These are phyloP conservation scores for Diorhabda sublineata DNA, from an alignment of 1,140 invertebrate species.

Conservation along the genomic window DNA sequence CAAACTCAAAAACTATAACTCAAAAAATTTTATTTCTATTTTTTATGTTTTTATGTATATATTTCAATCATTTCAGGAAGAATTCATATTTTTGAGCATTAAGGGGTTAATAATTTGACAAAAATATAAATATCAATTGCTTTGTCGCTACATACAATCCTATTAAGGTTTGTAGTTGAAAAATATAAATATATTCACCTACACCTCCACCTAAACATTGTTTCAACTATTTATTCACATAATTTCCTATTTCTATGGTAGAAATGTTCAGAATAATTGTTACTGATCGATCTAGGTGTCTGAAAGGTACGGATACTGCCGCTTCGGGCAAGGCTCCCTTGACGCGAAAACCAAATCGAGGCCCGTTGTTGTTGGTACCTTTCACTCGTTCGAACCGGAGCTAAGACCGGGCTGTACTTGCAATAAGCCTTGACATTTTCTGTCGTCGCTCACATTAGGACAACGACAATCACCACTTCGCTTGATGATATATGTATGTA, in stretches of 20 bases:
- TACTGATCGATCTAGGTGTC: neutral
- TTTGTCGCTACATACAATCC: too few relatives aligned
- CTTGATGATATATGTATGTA: neutral
- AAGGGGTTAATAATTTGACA: neutral
- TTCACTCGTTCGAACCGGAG: slow-evolving; percentile 16
- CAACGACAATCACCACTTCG: slow-evolving; percentile 14
- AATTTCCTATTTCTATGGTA: neutral
- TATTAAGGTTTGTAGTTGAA: too few relatives aligned
- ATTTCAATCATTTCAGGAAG: neutral
- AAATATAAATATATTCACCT: too few relatives aligned
- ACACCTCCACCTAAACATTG: too few relatives aligned
- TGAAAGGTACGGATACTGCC: neutral
- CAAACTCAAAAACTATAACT: neutral
- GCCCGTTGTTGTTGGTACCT: slow-evolving; percentile 4
- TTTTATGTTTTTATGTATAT: neutral
- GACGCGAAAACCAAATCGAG: neutral
- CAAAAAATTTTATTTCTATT: neutral
- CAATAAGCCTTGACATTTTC: slow-evolving; percentile 17
- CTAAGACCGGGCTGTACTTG: slow-evolving; percentile 5
- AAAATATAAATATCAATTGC: too few relatives aligned
- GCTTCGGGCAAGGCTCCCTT: neutral
- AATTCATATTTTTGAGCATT: neutral
- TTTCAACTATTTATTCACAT: too few relatives aligned
- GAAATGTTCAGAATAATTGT: neutral
- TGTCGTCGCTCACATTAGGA: slow-evolving; percentile 15